Conservation (phyloP, 2,888 invertebrate species). For the Pterostichus niger region DNA sequence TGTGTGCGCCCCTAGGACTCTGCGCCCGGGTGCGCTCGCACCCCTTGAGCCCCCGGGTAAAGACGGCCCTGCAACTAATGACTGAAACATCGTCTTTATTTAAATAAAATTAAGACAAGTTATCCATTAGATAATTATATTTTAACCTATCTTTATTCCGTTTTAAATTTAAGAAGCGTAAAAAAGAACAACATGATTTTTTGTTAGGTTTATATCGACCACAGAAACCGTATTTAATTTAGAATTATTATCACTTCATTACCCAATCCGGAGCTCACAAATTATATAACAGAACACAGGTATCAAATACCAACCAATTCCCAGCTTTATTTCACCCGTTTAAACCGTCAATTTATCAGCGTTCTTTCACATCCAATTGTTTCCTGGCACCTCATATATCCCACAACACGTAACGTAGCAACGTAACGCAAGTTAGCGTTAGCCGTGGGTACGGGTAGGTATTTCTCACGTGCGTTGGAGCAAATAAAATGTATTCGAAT, state of each 20-base stretch:
- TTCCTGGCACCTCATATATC: conserved; percentile 51
- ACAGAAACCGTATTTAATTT: neutral
- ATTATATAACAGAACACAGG: conserved; percentile 4
- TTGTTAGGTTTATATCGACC: too few relatives aligned
- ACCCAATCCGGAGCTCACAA: neutral
- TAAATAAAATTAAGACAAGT: too few relatives aligned
- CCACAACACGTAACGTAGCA: conserved; percentile 11
- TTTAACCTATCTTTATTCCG: too few relatives aligned
- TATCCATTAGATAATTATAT: too few relatives aligned
- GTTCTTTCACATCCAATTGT: conserved; percentile 42
- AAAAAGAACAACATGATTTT: too few relatives aligned
- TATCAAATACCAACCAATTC: conserved; percentile 51
- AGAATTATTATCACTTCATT: conserved; percentile 26
- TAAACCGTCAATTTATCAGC: conserved; percentile 51
- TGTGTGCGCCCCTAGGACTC: too few relatives aligned
- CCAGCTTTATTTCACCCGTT: conserved; percentile 45
- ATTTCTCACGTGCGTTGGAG: conserved; percentile 41
- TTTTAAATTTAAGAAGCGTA: too few relatives aligned
- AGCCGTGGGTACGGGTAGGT: conserved; percentile 17
- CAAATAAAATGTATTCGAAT: conserved; percentile 63
- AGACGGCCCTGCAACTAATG: too few relatives aligned
- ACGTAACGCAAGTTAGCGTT: neutral
- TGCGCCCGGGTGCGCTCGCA: too few relatives aligned
- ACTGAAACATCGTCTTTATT: too few relatives aligned
- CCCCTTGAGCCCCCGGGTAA: too few relatives aligned